Percentiles rank a stretch among this genome's conserved stretches.
Conservation (phyloP, 2,113 vertebrate genomes). For the Saguinus imperator region DNA sequence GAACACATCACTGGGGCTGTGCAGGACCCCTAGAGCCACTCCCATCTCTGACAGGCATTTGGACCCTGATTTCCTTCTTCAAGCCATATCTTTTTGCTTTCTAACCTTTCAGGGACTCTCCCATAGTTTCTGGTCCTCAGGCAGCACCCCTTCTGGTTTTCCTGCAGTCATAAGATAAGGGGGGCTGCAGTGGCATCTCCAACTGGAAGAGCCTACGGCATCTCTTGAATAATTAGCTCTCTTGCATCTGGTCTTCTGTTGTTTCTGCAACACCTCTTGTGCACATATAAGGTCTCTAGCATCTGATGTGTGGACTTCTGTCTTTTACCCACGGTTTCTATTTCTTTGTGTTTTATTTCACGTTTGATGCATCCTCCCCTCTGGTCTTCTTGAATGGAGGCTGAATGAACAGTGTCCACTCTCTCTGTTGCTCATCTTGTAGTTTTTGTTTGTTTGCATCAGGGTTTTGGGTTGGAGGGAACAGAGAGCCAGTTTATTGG, state of each 20-base stretch:
- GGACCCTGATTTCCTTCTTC: background rate
- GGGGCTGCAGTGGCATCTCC: no score
- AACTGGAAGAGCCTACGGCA: rapidly evolving
- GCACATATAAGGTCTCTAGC: background rate
- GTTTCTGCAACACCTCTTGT: no score
- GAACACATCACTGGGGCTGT: background rate
- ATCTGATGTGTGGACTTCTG: background rate
- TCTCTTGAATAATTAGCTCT: no score
- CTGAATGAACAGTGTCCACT: rapidly evolving
- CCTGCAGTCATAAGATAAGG: background rate
- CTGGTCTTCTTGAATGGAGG: rapidly evolving
- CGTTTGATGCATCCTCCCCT: background rate
- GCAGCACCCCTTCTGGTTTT: background rate
- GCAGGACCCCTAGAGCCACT: background rate
- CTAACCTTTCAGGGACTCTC: background rate
- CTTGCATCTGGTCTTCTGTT: background rate
- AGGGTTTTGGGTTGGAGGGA: background rate
- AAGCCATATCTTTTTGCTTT: background rate
- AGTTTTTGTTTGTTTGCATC: background rate
- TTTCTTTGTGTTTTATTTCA: background rate
- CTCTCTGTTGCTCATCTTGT: no score
- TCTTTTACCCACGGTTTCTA: background rate
- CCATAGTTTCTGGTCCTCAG: background rate
- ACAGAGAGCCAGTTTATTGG: constrained; percentile 63
- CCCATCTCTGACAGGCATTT: background rate